Evolutionary conservation across 2,888 invertebrate genomes (phyloP).

Genomic region (Shargacucullia verbasci): DNA sequence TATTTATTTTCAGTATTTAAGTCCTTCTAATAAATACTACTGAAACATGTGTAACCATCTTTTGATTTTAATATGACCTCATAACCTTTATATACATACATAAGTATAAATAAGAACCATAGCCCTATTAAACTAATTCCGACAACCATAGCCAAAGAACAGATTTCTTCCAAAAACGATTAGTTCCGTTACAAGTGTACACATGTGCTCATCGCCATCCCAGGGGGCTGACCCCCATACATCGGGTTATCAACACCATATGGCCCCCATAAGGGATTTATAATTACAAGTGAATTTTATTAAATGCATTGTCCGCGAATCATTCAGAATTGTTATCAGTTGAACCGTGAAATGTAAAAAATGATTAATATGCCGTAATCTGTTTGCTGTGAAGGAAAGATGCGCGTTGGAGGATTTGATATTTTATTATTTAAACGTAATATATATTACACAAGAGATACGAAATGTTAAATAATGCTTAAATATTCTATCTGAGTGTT

Average conservation of each 20-base stretch:
- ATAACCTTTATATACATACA: too few relatives aligned
- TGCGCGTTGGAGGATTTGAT: background rate
- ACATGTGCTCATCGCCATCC: constrained; percentile 71
- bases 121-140: constrained; percentile 53
- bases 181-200: constrained; percentile 83
- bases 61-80: too few relatives aligned
- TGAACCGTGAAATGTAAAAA: constrained; percentile 78
- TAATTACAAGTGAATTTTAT: constrained; percentile 78
- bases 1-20: too few relatives aligned
- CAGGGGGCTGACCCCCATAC: constrained; percentile 57
- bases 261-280: constrained; percentile 76
- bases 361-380: constrained; percentile 59
- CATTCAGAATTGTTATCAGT: constrained; percentile 68
- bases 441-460: too few relatives aligned
- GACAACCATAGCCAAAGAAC: constrained; percentile 60
- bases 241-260: constrained; percentile 78
- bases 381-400: constrained; percentile 5
- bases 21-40: too few relatives aligned
- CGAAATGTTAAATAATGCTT: too few relatives aligned
- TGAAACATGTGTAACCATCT: too few relatives aligned
- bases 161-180: constrained; percentile 73
- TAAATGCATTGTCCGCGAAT: constrained; percentile 65
- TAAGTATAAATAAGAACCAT: constrained; percentile 12
- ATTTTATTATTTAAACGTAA: too few relatives aligned
- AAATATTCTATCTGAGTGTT: too few relatives aligned